phyloP scores from a whole-genome alignment of 1,140 invertebrate genomes.

The Goniozus legneri region DNA sequence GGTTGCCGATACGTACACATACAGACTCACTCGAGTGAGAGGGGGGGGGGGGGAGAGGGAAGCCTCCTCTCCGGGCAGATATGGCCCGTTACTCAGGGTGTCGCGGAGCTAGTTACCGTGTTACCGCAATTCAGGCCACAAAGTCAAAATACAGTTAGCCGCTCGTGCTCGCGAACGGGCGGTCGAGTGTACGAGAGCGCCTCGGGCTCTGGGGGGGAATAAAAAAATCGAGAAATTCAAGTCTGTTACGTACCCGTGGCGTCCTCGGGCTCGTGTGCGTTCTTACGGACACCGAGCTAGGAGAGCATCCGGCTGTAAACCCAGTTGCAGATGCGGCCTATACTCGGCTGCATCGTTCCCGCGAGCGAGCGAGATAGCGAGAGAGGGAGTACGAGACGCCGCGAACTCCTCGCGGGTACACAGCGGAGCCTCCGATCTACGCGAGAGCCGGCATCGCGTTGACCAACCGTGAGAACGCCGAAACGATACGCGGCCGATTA shows the following conservation, averaged over 20 bases:
- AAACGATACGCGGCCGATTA: too few species aligned
- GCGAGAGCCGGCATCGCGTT: slow-evolving; percentile 9
- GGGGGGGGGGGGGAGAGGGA: slow-evolving; percentile 1
- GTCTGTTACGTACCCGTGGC: slow-evolving; percentile 16
- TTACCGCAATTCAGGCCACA: slow-evolving; percentile 58
- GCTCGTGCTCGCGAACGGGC: slow-evolving; percentile 29
- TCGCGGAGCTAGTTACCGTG: slow-evolving; percentile 55
- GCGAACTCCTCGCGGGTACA: neutral
- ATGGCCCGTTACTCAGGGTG: slow-evolving; percentile 50
- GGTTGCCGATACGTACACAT: neutral
- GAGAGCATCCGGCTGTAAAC: slow-evolving; percentile 28
- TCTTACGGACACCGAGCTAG: slow-evolving; percentile 5
- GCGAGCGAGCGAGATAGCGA: too few species aligned
- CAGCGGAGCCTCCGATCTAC: slow-evolving; percentile 4
- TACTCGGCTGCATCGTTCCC: slow-evolving; percentile 14
- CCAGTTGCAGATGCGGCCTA: slow-evolving; percentile 21
- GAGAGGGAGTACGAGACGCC: too few species aligned
- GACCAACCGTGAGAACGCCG: slow-evolving; percentile 21
- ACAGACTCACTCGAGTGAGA: slow-evolving; percentile 1
- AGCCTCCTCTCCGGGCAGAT: slow-evolving; percentile 36
- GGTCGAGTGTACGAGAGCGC: slow-evolving; percentile 19
- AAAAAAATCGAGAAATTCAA: slow-evolving; percentile 17
- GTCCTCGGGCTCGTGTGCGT: slow-evolving; percentile 1
- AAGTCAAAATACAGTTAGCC: slow-evolving; percentile 57
- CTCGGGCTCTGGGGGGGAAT: slow-evolving; percentile 6